A percentile compares a stretch with the other conserved stretches of the same genome.
Conservation (phyloP, 2,888 invertebrate genomes). For the Leptopilina syphax region DNA sequence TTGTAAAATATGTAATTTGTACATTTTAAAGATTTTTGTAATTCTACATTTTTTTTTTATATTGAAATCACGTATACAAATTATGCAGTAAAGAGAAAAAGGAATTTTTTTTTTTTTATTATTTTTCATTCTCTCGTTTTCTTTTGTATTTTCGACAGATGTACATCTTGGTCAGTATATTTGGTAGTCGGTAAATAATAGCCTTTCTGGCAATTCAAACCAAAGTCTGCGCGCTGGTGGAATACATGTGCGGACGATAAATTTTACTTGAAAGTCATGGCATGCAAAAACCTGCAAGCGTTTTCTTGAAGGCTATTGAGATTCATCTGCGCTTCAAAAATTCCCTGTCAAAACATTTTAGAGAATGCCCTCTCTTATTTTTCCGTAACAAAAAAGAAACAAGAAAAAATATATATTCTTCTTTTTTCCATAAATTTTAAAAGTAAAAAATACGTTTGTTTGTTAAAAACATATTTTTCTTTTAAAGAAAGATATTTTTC, state of each 20-base stretch:
- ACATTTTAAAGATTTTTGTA: background rate
- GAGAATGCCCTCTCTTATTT: background rate
- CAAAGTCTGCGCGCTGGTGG: background rate
- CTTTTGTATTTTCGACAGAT: conserved; percentile 11
- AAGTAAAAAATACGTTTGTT: no score
- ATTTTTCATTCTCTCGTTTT: background rate
- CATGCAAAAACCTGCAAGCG: conserved; percentile 15
- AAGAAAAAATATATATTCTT: no score
- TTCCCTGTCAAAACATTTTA: conserved; percentile 2
- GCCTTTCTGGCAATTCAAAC: conserved; percentile 14
- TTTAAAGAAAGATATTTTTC: no score
- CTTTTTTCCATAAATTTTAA: no score
- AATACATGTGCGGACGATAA: conserved; percentile 15
- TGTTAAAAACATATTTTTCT: no score
- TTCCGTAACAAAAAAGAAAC: no score
- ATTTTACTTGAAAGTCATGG: conserved; percentile 13
- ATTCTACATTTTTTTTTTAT: background rate
- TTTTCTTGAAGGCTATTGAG: conserved; percentile 10
- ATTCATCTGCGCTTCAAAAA: conserved; percentile 12
- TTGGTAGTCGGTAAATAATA: conserved; percentile 17
- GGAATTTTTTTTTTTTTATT: background rate
- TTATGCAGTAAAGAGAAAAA: background rate
- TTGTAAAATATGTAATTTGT: no score
- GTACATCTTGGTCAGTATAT: conserved; percentile 8
- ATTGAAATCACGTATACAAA: no score